These are phyloP conservation scores for Cataglyphis altisquamis DNA, from an alignment of 2,888 invertebrate genomes.

Conservation along the genomic window DNA sequence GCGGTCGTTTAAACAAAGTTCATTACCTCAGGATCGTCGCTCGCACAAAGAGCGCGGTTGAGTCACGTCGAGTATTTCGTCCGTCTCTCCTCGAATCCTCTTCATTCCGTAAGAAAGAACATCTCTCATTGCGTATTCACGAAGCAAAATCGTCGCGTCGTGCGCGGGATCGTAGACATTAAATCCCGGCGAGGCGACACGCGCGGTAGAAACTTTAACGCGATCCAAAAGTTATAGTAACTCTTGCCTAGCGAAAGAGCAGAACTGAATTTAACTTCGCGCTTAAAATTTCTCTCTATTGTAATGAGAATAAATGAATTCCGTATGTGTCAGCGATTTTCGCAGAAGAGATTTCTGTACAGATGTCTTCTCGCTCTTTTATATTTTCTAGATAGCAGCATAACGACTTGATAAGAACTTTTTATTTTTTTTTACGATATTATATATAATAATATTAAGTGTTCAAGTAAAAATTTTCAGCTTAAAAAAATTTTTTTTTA, in stretches of 20 bases:
- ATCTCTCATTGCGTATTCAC: constrained; percentile 65
- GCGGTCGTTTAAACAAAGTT: constrained; percentile 77
- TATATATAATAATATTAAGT: too few relatives aligned
- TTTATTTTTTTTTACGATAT: too few relatives aligned
- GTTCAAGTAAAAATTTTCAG: too few relatives aligned
- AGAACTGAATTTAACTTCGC: neutral
- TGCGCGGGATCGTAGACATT: constrained; percentile 38
- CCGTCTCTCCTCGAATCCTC: constrained; percentile 45
- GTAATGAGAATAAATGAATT: neutral
- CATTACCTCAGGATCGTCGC: constrained; percentile 73
- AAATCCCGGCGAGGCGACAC: constrained; percentile 16
- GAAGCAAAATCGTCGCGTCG: constrained; percentile 39
- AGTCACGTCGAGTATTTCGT: constrained; percentile 62
- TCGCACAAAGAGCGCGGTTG: constrained; percentile 64
- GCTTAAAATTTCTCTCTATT: neutral
- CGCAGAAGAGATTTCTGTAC: neutral
- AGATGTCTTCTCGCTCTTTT: neutral
- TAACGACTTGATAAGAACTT: too few relatives aligned
- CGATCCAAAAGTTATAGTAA: neutral
- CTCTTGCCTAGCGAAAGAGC: neutral
- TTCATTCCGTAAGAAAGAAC: constrained; percentile 34
- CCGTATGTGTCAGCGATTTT: neutral
- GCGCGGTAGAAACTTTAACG: neutral
- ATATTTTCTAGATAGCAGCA: too few relatives aligned
- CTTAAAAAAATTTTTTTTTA: too few relatives aligned